Percentiles rank a stretch among this genome's conserved stretches.
phyloP scores from a whole-genome alignment of 2,888 invertebrate species.

The Homarus gammarus region DNA sequence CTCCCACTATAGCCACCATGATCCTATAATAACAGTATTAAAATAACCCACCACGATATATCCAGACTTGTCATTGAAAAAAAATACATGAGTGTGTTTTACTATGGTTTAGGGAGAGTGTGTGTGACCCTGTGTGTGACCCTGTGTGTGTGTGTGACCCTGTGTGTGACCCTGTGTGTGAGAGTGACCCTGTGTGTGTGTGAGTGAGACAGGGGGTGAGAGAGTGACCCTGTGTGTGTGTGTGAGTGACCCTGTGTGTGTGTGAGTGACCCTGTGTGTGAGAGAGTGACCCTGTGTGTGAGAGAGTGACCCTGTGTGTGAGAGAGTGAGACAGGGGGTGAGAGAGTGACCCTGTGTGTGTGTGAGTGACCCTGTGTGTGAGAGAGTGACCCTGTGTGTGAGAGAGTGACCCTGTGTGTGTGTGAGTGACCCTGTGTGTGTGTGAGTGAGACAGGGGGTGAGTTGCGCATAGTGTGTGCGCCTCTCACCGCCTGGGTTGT shows the following conservation, averaged over 20 bases:
- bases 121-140: neutral
- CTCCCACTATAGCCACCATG: too few species aligned
- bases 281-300: conserved; percentile 22
- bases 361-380: conserved; percentile 5
- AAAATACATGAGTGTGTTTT: neutral
- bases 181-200: conserved; percentile 35
- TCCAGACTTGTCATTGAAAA: too few species aligned
- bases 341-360: too few species aligned
- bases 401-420: neutral
- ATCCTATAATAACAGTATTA: too few species aligned
- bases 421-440: neutral
- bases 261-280: neutral
- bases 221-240: neutral
- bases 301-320: neutral
- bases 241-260: neutral
- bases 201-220: conserved; percentile 2
- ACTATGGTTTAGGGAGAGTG: conserved; percentile 11
- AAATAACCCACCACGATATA: too few species aligned
- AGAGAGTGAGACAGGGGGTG: neutral
- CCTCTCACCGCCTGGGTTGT: conserved; percentile 1
- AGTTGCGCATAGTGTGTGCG: neutral
- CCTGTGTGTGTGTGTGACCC: conserved; percentile 31
- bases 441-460: neutral
- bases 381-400: neutral
- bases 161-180: conserved; percentile 29